These are phyloP conservation scores for Drosophila merina DNA, from an alignment of 2,888 invertebrate genomes.

Conservation along the genomic window DNA sequence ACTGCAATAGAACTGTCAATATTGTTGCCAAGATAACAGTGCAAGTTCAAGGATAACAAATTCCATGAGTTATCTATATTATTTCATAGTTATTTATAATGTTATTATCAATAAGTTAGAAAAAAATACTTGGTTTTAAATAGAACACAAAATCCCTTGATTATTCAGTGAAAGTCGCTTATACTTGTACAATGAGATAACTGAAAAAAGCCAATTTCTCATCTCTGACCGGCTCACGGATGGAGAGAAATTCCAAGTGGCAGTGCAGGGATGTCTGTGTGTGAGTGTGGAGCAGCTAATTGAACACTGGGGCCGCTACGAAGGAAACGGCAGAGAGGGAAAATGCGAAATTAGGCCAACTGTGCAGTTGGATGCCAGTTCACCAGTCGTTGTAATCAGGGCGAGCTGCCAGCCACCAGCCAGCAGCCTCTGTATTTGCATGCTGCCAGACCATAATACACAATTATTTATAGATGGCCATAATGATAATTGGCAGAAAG, in stretches of 20 bases:
- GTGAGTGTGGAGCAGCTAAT: constrained; percentile 49
- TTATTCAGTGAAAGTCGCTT: too few relatives aligned
- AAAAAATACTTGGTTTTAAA: too few relatives aligned
- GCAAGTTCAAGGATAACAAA: constrained; percentile 1
- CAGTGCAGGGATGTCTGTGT: constrained; percentile 5
- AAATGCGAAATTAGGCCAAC: constrained; percentile 71
- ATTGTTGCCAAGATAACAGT: not conserved
- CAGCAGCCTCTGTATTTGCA: constrained; percentile 50
- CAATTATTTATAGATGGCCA: constrained; percentile 62
- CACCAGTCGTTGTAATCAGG: constrained; percentile 62
- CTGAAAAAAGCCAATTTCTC: constrained; percentile 3
- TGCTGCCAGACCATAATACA: constrained; percentile 68
- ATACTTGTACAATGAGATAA: too few relatives aligned
- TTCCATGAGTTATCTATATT: not conserved
- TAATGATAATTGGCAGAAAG: constrained; percentile 54
- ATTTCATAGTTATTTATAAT: too few relatives aligned
- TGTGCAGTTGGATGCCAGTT: constrained; percentile 67
- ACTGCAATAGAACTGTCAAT: constrained; percentile 1
- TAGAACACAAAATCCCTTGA: too few relatives aligned
- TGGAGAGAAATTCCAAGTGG: constrained; percentile 68
- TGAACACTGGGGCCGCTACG: constrained; percentile 47
- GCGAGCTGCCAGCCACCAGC: constrained; percentile 54
- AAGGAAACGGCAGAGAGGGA: constrained; percentile 33
- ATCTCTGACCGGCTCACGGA: constrained; percentile 37
- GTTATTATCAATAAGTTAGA: too few relatives aligned